Conservation (phyloP, 1,140 invertebrate species). For the Gonioctena quinquepunctata region DNA sequence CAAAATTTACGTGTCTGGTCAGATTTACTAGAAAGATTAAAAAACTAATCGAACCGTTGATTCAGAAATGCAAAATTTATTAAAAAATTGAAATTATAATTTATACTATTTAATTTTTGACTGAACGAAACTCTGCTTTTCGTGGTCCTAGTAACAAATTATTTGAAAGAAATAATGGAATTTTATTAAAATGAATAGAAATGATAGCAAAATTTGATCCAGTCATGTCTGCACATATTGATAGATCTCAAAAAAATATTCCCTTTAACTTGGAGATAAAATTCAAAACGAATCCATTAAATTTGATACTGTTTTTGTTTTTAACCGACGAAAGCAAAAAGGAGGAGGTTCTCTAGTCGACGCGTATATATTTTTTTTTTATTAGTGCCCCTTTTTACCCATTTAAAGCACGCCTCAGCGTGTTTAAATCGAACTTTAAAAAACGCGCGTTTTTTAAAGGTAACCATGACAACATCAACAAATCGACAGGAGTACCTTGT, state of each 20-base stretch:
- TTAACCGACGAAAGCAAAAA: too few species aligned
- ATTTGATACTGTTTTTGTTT: too few species aligned
- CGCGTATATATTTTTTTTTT: too few species aligned
- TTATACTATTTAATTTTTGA: conserved; percentile 33
- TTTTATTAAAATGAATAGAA: conserved; percentile 44
- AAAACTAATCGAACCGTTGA: conserved; percentile 3
- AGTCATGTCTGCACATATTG: conserved; percentile 34
- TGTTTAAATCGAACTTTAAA: too few species aligned
- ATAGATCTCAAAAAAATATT: conserved; percentile 21
- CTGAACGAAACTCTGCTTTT: conserved; percentile 37
- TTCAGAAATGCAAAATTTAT: background rate
- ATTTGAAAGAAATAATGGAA: conserved; percentile 40
- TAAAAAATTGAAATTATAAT: conserved; percentile 32
- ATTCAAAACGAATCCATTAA: conserved; percentile 41
- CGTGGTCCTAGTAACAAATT: conserved; percentile 29
- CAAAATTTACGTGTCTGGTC: background rate
- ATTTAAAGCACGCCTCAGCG: too few species aligned
- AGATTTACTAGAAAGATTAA: conserved; percentile 1
- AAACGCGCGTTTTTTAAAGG: too few species aligned
- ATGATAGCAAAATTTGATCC: conserved; percentile 42
- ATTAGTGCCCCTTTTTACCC: too few species aligned
- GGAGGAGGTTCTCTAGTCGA: too few species aligned
- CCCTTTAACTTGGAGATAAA: conserved; percentile 31
- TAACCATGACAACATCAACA: too few species aligned
- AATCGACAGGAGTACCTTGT: too few species aligned